Percentiles rank a stretch among this genome's conserved stretches.
Conservation (phyloP, 2,797 vertebrate species). For the Leptatherina wallacei region DNA sequence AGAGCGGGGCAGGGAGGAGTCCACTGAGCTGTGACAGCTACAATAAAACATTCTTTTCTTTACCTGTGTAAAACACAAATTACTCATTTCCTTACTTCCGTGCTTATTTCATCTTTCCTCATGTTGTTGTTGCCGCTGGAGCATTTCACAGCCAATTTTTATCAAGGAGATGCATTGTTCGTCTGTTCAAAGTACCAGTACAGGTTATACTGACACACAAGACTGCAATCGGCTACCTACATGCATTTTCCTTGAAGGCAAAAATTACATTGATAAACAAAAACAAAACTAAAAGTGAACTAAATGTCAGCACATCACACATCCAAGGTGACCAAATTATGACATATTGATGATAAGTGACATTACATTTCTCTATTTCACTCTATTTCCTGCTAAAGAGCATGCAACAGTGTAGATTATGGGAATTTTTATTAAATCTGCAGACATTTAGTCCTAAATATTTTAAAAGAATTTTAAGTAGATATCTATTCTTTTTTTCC, state of each 20-base stretch:
- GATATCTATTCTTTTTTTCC: no score
- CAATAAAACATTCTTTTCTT: neutral
- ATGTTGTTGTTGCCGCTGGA: neutral
- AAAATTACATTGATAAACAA: neutral
- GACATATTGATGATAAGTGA: neutral
- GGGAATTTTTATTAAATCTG: neutral
- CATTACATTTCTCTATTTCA: neutral
- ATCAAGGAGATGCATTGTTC: slow-evolving; percentile 8
- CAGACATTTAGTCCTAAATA: neutral
- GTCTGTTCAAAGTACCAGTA: slow-evolving; percentile 12
- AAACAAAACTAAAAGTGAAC: neutral
- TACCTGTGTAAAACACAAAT: neutral
- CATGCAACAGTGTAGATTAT: neutral
- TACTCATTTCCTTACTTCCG: neutral
- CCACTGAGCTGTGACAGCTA: neutral
- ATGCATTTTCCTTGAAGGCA: neutral
- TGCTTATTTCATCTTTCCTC: neutral
- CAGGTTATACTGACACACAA: neutral
- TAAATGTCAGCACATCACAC: neutral
- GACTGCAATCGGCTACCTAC: neutral
- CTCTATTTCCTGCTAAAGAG: neutral
- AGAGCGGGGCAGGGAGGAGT: slow-evolving; percentile 15
- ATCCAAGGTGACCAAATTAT: neutral
- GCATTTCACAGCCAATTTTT: slow-evolving; percentile 2
- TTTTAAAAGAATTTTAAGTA: neutral